Evolutionary conservation across 2,888 invertebrate genomes (phyloP).

Genomic region (Drosophila sordidapex): DNA sequence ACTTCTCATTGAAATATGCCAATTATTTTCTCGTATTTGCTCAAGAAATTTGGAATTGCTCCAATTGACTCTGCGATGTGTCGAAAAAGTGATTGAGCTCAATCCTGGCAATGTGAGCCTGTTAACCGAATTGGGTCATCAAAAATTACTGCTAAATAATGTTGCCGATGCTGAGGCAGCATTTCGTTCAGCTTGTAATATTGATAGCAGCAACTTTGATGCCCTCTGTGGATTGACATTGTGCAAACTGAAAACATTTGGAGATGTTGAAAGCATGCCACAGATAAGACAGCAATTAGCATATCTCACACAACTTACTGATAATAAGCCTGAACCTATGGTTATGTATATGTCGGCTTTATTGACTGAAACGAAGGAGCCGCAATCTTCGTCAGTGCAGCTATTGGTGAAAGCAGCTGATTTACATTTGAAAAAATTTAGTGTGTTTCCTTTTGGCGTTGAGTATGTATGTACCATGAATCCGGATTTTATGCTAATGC

Average conservation of each 20-base stretch:
- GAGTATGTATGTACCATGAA: constrained; percentile 91
- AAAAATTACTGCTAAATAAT: constrained; percentile 90
- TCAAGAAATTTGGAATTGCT: constrained; percentile 89
- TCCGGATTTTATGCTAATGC: constrained; percentile 93
- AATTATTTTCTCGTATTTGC: constrained; percentile 90
- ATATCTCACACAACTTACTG: constrained; percentile 92
- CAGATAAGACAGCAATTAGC: constrained; percentile 94
- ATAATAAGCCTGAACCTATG: constrained; percentile 86
- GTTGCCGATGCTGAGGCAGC: constrained; percentile 91
- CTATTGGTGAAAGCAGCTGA: constrained; percentile 88
- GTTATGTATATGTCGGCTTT: constrained; percentile 87
- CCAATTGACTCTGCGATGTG: constrained; percentile 90
- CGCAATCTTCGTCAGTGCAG: constrained; percentile 86
- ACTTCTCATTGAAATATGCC: constrained; percentile 89
- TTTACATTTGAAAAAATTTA: constrained; percentile 85
- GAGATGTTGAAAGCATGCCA: constrained; percentile 82
- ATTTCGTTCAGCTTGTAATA: constrained; percentile 92
- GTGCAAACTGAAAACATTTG: constrained; percentile 90
- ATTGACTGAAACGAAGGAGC: constrained; percentile 86
- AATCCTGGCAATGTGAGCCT: constrained; percentile 88
- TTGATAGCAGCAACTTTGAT: constrained; percentile 92
- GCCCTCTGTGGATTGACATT: constrained; percentile 93
- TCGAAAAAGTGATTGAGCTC: constrained; percentile 92
- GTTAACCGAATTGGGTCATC: constrained; percentile 93
- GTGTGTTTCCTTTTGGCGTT: constrained; percentile 89